phyloP scores from a whole-genome alignment of 2,113 vertebrate species.

The Anguilla rostrata region DNA sequence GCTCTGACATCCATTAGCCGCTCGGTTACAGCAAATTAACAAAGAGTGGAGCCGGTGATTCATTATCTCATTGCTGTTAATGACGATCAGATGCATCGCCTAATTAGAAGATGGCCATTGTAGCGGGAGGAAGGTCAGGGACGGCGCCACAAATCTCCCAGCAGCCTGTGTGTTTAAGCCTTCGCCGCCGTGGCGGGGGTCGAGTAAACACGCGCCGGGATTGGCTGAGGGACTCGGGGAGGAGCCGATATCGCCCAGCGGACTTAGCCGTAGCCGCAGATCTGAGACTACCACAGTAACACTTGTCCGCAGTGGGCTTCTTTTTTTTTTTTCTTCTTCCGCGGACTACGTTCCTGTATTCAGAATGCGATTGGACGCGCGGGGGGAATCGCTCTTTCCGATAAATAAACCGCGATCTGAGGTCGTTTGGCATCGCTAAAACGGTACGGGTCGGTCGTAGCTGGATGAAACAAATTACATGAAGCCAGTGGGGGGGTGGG shows the following conservation, averaged over 20 bases:
- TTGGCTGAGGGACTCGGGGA: neutral
- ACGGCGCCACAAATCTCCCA: conserved; percentile 77
- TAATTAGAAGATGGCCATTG: conserved; percentile 89
- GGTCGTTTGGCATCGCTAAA: neutral
- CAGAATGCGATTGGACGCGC: neutral
- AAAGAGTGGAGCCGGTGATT: conserved; percentile 89
- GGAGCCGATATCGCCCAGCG: neutral
- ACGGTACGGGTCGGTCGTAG: neutral
- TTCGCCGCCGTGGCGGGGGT: conserved; percentile 48
- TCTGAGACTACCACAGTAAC: neutral
- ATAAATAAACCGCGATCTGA: neutral
- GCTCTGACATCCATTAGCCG: conserved; percentile 93
- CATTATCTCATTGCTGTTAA: conserved; percentile 93
- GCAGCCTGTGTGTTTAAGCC: conserved; percentile 61
- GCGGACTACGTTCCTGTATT: neutral
- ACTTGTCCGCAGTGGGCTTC: neutral
- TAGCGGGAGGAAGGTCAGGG: conserved; percentile 83
- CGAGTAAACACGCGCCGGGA: conserved; percentile 53
- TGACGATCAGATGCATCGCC: conserved; percentile 93
- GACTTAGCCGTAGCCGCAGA: neutral
- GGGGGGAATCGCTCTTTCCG: neutral
- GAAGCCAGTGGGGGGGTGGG: neutral
- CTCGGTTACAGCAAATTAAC: conserved; percentile 93
- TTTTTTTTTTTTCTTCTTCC: neutral
- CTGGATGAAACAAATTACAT: neutral